Evolutionary conservation across 2,113 vertebrate species (phyloP).

Genomic region (Psittacula cyanocephala): DNA sequence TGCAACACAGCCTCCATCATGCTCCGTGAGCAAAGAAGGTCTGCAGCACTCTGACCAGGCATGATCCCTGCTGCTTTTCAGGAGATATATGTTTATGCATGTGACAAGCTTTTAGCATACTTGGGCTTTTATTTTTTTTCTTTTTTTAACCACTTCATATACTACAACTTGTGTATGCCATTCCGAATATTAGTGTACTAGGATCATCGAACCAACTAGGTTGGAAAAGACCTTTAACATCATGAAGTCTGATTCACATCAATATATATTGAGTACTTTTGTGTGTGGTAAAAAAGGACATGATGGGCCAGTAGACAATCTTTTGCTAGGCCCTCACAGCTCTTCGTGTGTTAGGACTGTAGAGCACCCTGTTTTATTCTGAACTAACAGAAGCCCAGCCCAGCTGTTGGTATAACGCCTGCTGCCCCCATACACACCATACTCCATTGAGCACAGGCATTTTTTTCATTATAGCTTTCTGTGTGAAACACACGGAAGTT

Average conservation of each 20-base stretch:
- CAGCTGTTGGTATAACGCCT: background rate
- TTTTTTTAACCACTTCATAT: background rate
- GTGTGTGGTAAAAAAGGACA: background rate
- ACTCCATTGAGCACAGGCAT: background rate
- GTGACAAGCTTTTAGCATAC: background rate
- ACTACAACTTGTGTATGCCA: background rate
- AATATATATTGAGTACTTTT: background rate
- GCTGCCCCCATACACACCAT: background rate
- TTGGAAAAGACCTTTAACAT: background rate
- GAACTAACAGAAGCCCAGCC: background rate
- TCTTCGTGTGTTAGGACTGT: background rate
- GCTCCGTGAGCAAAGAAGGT: too few species aligned
- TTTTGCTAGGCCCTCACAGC: background rate
- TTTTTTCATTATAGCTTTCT: background rate
- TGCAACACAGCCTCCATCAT: accelerated
- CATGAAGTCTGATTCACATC: background rate
- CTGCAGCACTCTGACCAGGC: background rate
- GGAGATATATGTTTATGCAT: background rate
- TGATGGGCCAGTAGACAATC: background rate
- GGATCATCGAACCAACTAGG: background rate
- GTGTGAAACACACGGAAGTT: background rate
- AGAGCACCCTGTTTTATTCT: background rate
- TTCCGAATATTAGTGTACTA: background rate
- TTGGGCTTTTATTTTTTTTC: background rate
- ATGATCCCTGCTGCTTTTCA: background rate